A percentile compares a stretch with the other conserved stretches of the same genome.
phyloP scores from a whole-genome alignment of 23 tunicate genomes.

The Ascidia mentula region DNA sequence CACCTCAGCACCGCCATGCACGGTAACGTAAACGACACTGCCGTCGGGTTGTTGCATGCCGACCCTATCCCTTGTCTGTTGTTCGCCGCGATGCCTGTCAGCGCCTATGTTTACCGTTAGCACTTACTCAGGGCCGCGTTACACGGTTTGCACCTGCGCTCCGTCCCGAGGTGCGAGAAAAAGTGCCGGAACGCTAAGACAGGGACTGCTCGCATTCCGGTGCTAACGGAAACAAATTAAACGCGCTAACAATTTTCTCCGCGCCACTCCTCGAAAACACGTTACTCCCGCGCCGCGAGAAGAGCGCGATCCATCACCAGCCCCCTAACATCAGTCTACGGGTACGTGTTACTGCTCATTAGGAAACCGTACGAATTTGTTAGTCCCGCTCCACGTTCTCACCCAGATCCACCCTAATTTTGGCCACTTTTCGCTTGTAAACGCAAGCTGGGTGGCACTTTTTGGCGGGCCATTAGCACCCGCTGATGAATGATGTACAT shows the following conservation, averaged over 20 bases:
- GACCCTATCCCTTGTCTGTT: background rate
- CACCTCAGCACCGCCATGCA: background rate
- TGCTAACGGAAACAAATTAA: background rate
- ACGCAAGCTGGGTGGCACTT: background rate
- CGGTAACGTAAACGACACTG: background rate
- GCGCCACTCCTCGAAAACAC: background rate
- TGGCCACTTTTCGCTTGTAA: conserved; percentile 2
- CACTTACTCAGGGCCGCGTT: conserved; percentile 8
- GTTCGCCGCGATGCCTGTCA: background rate
- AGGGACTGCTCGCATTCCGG: background rate
- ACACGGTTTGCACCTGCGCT: background rate
- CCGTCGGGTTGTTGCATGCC: background rate
- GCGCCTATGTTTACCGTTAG: background rate
- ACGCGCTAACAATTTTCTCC: background rate
- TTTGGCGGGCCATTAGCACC: background rate
- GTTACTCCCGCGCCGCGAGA: background rate
- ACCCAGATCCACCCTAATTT: too few relatives aligned
- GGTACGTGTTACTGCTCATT: conserved; percentile 3
- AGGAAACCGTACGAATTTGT: conserved; percentile 8
- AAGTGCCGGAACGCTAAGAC: background rate
- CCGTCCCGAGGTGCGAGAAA: background rate
- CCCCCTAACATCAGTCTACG: too few relatives aligned
- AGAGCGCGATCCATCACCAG: background rate
- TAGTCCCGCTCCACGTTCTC: background rate
- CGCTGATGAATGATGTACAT: background rate